phyloP scores from a whole-genome alignment of 1,140 invertebrate genomes.

The Eriocheir sinensis region DNA sequence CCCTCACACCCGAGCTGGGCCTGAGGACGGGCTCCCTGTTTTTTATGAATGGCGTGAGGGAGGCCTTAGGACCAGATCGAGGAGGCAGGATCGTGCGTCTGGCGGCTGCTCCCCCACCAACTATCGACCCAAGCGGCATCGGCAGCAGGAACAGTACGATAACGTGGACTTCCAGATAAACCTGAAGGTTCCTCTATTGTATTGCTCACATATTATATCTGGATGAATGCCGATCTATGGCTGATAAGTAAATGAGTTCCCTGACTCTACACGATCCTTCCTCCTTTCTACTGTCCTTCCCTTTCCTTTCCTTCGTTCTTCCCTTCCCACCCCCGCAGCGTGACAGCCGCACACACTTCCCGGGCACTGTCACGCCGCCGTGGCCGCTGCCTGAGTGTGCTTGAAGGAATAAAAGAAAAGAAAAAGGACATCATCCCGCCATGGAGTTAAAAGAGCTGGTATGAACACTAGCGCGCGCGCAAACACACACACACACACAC shows the following conservation, averaged over 20 bases:
- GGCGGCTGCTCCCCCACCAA: conserved; percentile 30
- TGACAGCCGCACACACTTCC: neutral
- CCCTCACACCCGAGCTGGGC: conserved; percentile 24
- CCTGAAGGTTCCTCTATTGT: conserved; percentile 31
- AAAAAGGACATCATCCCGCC: neutral
- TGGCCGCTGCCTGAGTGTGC: neutral
- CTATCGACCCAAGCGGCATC: conserved; percentile 69
- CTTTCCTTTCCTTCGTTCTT: neutral
- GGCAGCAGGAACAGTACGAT: conserved; percentile 59
- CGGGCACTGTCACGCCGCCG: neutral
- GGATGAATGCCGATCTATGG: conserved; percentile 12
- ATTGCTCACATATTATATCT: neutral
- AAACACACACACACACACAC: neutral
- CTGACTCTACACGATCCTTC: neutral
- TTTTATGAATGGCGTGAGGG: conserved; percentile 69
- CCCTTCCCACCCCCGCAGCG: neutral
- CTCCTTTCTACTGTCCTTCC: too few species aligned
- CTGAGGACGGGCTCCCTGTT: neutral
- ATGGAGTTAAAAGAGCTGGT: neutral
- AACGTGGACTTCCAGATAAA: conserved; percentile 43
- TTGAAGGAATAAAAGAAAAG: neutral
- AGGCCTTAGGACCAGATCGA: conserved; percentile 60
- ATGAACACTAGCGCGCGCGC: neutral
- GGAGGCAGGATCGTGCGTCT: conserved; percentile 60
- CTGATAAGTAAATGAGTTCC: neutral